These are phyloP conservation scores for Zhengitettix transpicula DNA, from an alignment of 2,888 invertebrate species.

Conservation along the genomic window DNA sequence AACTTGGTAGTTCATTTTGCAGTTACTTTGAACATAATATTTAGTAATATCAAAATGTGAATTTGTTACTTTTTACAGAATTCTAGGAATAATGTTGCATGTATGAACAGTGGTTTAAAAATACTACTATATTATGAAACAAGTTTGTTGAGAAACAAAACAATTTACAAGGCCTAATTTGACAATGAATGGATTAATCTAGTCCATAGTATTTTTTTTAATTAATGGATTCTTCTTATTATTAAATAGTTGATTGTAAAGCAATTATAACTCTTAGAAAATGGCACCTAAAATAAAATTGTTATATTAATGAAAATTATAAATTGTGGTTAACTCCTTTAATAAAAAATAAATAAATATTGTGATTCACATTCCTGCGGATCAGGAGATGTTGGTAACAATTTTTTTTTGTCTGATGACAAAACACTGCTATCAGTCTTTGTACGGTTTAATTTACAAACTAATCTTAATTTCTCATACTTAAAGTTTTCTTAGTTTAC, in stretches of 20 bases:
- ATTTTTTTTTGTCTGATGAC: too few species aligned
- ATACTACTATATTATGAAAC: neutral
- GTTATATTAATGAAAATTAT: neutral
- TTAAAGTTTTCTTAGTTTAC: too few species aligned
- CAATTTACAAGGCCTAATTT: slow-evolving; percentile 10
- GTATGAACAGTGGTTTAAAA: too few species aligned
- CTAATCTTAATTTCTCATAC: too few species aligned
- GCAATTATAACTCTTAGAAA: neutral
- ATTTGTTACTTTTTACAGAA: neutral
- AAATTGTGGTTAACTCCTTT: neutral
- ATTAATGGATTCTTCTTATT: neutral
- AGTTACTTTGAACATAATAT: slow-evolving; percentile 1
- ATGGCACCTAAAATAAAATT: neutral
- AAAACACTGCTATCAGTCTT: too few species aligned
- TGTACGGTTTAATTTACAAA: too few species aligned
- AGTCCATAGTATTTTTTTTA: slow-evolving; percentile 7
- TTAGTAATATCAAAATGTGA: slow-evolving; percentile 4
- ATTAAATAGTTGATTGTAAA: too few species aligned
- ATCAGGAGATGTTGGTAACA: too few species aligned
- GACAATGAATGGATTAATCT: slow-evolving; percentile 10
- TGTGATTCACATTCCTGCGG: too few species aligned
- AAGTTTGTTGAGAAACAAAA: neutral
- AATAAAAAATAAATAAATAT: neutral
- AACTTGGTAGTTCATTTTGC: too few species aligned
- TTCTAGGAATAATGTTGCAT: neutral